Base-by-base conservation (phyloP, 1,140 invertebrate genomes). In the Saxidomus purpurata region DNA sequence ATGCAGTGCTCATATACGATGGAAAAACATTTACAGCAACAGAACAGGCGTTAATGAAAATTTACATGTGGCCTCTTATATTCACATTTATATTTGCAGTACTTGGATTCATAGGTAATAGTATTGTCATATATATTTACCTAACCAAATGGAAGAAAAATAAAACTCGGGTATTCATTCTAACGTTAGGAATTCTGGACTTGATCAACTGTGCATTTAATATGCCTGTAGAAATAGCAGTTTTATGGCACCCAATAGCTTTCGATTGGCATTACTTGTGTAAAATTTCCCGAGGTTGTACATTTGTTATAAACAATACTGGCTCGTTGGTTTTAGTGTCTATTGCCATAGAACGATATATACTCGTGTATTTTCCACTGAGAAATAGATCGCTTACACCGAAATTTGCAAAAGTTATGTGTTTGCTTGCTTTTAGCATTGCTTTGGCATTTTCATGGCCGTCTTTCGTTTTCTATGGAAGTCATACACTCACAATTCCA, bases 231-330 rank as follows among this genome's bases (percentile, higher is more conserved):
- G 87, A 89, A 47, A 59, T 83, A 69, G 77, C 67, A 15, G 49
- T 89, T 15, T 36, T 89, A 43, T 38, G 61, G 61, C 59, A 82
- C 9, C 87, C 77, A 0, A n/a, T 76, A 0, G 25, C 55, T 11
- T 89, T 89, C 55, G 79, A 89, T 36, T 17, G 67, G 34, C 79
- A 89, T 76, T 59, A 59, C 22, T 31, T 89, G 25, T 89, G 87
- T 55, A 89, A 89, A 47, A 74, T 89, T 11, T 81, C 77, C 25
- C 77, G 79, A 8, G 79, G 67, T n/a, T 17, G n/a, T 47, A 89
- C 87, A 0, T 89, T 49, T 38, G 63, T 89, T n/a, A 83, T 89
- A n/a, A 89, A 89, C 47, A 89, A 89, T 40, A 89, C 87, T 17
- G 79, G 79, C 11, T 40, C 77, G 3, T 49, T 89, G 19, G 80